A percentile compares a stretch with the other conserved stretches of the same genome.
Conservation (phyloP, 1,140 invertebrate species). For the Ruditapes philippinarum region DNA sequence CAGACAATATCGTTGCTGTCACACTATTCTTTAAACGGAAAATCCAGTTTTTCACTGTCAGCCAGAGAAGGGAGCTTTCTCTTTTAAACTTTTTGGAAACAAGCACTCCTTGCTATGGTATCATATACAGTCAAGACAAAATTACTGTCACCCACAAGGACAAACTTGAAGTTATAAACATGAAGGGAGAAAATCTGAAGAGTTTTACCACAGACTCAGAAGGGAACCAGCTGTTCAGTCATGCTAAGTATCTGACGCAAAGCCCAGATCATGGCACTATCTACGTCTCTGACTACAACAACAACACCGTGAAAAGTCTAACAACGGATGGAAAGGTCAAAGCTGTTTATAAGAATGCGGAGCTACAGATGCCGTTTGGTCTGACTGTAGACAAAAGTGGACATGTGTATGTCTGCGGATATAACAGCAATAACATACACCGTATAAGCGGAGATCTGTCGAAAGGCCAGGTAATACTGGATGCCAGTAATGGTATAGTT, state of each 20-base stretch:
- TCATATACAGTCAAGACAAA: neutral
- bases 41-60: neutral
- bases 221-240: neutral
- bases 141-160: neutral
- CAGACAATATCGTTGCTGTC: neutral
- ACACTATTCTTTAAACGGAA: neutral
- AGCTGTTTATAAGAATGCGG: neutral
- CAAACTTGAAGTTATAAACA: neutral
- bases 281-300: neutral
- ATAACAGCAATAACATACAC: neutral
- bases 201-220: neutral
- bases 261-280: conserved; percentile 7
- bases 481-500: neutral
- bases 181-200: neutral
- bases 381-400: neutral
- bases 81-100: neutral
- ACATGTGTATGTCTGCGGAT: conserved; percentile 1
- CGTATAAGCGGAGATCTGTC: neutral
- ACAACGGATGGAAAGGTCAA: neutral
- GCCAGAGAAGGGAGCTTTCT: neutral
- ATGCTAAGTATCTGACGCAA: neutral
- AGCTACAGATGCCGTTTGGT: neutral
- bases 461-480: neutral
- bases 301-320: neutral
- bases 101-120: neutral